Percentiles rank a stretch among this genome's conserved stretches.
phyloP scores from a whole-genome alignment of 2,888 invertebrate genomes.

The Caradrina clavipalpis region DNA sequence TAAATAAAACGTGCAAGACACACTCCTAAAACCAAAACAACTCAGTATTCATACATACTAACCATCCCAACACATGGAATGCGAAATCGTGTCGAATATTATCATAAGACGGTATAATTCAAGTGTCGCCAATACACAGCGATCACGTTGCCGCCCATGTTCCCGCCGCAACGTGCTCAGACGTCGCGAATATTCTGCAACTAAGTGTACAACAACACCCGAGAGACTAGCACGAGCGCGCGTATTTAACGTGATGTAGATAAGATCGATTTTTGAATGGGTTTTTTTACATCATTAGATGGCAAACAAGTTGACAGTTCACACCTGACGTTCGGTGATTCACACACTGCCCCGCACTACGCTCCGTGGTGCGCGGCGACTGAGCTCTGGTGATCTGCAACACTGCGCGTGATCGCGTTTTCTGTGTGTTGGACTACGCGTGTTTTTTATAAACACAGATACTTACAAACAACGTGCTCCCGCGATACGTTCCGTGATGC shows the following conservation, averaged over 20 bases:
- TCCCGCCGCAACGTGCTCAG: constrained; percentile 46
- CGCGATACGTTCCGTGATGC: too few relatives aligned
- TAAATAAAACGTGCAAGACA: constrained; percentile 24
- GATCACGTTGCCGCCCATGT: constrained; percentile 57
- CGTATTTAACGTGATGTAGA: background rate
- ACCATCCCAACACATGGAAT: constrained; percentile 18
- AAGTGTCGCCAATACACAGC: constrained; percentile 10
- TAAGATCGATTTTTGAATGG: too few relatives aligned
- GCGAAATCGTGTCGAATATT: constrained; percentile 29
- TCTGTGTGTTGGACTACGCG: too few relatives aligned
- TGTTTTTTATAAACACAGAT: too few relatives aligned
- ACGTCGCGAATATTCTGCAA: constrained; percentile 42
- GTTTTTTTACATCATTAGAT: too few relatives aligned
- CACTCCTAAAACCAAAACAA: constrained; percentile 27
- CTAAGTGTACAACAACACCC: constrained; percentile 20
- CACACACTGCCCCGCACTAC: too few relatives aligned
- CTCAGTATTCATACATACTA: background rate
- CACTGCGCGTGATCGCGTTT: too few relatives aligned
- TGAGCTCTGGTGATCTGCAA: too few relatives aligned
- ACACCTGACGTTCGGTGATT: too few relatives aligned
- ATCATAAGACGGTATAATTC: constrained; percentile 22
- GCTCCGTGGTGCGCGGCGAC: too few relatives aligned
- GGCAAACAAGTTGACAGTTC: too few relatives aligned
- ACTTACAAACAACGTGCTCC: too few relatives aligned
- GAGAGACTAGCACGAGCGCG: background rate